These are phyloP conservation scores for Thalassarche chlororhynchos DNA, from an alignment of 2,113 vertebrate species.

Conservation along the genomic window DNA sequence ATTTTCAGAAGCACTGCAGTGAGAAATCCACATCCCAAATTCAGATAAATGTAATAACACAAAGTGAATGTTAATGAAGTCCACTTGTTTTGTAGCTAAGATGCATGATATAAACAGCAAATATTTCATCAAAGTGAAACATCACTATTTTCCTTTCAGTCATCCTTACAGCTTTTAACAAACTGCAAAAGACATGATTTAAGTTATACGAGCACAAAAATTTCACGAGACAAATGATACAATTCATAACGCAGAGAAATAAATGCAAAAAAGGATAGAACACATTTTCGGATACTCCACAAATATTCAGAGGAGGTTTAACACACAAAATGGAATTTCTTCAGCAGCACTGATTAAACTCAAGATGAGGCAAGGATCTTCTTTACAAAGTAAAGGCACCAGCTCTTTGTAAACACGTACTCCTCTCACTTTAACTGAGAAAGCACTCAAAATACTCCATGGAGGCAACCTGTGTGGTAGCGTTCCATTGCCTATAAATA, in stretches of 20 bases:
- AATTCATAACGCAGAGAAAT: not conserved
- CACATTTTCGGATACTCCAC: not conserved
- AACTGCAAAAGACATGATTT: not conserved
- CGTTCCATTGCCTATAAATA: not conserved
- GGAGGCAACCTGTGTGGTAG: not conserved
- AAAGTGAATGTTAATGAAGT: not conserved
- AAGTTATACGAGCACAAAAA: not conserved
- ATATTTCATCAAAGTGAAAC: not conserved
- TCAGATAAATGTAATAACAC: not conserved
- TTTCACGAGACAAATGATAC: not conserved
- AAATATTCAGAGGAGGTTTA: slow-evolving; percentile 20
- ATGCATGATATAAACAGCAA: not conserved
- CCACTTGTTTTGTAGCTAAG: not conserved
- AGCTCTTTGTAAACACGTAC: slow-evolving; percentile 58
- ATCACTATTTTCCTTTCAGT: not conserved
- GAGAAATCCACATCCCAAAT: not conserved
- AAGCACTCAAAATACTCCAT: not conserved
- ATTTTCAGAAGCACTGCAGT: not conserved
- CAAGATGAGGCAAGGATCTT: slow-evolving; percentile 52
- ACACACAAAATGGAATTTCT: slow-evolving; percentile 17
- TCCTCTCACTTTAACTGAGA: slow-evolving; percentile 41
- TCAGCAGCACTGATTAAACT: slow-evolving; percentile 54
- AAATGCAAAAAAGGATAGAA: not conserved
- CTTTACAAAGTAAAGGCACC: slow-evolving; percentile 68
- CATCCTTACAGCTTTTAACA: not conserved